Conservation (phyloP, 1,140 invertebrate genomes). For the Drosophila saltans region DNA sequence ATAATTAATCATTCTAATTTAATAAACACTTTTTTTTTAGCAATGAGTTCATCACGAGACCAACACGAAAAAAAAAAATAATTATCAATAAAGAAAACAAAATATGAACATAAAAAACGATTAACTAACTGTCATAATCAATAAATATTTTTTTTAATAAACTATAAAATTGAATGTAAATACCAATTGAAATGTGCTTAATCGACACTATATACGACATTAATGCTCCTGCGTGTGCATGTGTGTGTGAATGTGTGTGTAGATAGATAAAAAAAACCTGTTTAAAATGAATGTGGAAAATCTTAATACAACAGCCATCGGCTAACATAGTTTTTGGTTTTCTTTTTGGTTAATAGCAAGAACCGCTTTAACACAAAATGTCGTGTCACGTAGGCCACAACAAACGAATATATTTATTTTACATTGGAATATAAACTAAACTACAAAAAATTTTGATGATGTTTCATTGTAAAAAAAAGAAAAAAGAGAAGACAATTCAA, state of each 20-base stretch:
- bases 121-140: slow-evolving; percentile 6
- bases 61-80: neutral
- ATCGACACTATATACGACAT: neutral
- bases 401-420: slow-evolving; percentile 23
- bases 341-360: slow-evolving; percentile 32
- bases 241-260: neutral
- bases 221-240: neutral
- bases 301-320: slow-evolving; percentile 21
- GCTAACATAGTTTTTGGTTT: slow-evolving; percentile 37
- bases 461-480: slow-evolving; percentile 41
- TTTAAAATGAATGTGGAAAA: slow-evolving; percentile 49
- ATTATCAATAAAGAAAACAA: neutral
- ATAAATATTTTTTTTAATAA: neutral
- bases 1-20: neutral
- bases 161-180: slow-evolving; percentile 4
- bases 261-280: slow-evolving; percentile 32
- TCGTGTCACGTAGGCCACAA: slow-evolving; percentile 65
- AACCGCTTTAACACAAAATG: slow-evolving; percentile 47
- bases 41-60: neutral
- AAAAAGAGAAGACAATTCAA: slow-evolving; percentile 23
- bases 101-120: neutral
- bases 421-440: slow-evolving; percentile 49
- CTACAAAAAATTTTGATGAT: slow-evolving; percentile 32
- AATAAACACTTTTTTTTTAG: neutral
- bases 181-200: slow-evolving; percentile 5